Percentiles rank a stretch among this genome's conserved stretches.
Conservation (phyloP, 2,113 vertebrate species). For the Laticauda laticaudata region DNA sequence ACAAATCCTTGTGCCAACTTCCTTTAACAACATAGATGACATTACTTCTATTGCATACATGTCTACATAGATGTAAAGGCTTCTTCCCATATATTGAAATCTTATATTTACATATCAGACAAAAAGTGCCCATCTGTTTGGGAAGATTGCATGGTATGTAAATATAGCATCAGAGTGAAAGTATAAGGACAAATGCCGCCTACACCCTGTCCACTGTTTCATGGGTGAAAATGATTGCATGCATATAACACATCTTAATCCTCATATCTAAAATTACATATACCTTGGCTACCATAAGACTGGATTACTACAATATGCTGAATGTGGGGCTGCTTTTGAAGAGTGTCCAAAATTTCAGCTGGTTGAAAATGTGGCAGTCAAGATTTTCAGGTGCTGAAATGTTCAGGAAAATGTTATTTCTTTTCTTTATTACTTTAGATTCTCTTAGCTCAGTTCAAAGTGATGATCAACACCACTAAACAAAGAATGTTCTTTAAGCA, state of each 20-base stretch:
- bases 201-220: neutral
- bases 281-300: neutral
- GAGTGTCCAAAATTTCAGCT: neutral
- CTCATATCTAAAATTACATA: neutral
- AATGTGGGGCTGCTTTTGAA: neutral
- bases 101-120: neutral
- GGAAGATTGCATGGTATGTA: neutral
- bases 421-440: neutral
- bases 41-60: neutral
- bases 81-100: neutral
- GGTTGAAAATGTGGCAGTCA: neutral
- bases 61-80: neutral
- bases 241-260: neutral
- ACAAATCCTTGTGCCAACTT: neutral
- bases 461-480: neutral
- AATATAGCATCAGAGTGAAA: neutral
- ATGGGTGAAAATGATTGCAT: neutral
- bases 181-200: neutral
- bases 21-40: neutral
- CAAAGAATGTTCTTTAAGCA: neutral
- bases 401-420: neutral
- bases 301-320: neutral
- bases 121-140: neutral
- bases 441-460: neutral
- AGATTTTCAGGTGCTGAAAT: neutral